These are phyloP conservation scores for Choloepus didactylus DNA, from an alignment of 2,797 vertebrate genomes.

Conservation along the genomic window DNA sequence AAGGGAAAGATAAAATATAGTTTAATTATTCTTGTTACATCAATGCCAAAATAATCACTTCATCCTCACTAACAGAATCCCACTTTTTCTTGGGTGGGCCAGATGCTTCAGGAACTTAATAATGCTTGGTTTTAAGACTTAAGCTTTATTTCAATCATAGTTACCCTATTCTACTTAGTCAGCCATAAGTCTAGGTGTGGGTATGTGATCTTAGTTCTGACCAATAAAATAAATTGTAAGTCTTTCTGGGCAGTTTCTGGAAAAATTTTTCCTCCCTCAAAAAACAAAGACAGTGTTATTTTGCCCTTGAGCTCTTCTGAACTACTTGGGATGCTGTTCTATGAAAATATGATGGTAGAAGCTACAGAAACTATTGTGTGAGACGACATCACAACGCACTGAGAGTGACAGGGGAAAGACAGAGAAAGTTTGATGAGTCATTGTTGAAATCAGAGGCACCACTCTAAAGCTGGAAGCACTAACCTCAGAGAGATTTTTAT, in stretches of 20 bases:
- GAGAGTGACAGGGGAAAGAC: not conserved
- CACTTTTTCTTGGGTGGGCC: not conserved
- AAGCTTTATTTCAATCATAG: not conserved
- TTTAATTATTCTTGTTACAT: not conserved
- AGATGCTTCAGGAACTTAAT: not conserved
- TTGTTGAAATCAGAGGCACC: not conserved
- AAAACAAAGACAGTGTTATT: not conserved
- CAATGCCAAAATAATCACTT: conserved; percentile 1
- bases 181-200: not conserved
- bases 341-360: not conserved
- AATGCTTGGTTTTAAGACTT: not conserved
- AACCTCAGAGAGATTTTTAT: not conserved
- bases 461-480: not conserved
- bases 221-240: not conserved
- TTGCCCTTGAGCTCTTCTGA: too few relatives aligned
- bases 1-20: not conserved
- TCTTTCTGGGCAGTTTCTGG: not conserved
- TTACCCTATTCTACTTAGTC: not conserved
- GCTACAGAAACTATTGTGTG: not conserved
- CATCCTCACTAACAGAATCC: not conserved
- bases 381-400: not conserved
- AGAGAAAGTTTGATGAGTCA: not conserved
- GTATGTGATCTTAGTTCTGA: not conserved
- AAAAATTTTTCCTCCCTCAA: not conserved
- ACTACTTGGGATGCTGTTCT: not conserved